These are phyloP conservation scores for Scortum barcoo DNA, from an alignment of 2,113 vertebrate genomes.

Conservation along the genomic window DNA sequence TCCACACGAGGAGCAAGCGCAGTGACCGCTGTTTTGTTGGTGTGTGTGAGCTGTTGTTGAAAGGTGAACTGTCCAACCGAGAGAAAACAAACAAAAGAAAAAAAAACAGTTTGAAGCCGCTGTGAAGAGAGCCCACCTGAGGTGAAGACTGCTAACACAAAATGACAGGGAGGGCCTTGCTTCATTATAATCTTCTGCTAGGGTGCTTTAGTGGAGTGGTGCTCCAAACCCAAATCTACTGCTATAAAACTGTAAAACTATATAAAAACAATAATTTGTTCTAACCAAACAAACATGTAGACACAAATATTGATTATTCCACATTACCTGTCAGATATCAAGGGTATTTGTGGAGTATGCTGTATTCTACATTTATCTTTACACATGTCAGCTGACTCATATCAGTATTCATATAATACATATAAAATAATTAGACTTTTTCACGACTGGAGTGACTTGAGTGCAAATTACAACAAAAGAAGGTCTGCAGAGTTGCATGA, in stretches of 20 bases:
- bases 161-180: not conserved
- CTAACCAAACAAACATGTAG: not conserved
- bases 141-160: no score
- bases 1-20: not conserved
- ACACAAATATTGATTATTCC: not conserved
- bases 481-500: no score
- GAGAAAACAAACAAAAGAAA: not conserved
- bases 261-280: not conserved
- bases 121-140: not conserved
- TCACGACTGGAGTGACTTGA: no score
- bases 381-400: no score
- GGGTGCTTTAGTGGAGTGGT: not conserved
- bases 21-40: not conserved
- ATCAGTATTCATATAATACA: no score
- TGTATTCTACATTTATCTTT: no score
- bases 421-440: no score
- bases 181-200: not conserved
- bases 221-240: not conserved
- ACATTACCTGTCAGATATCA: not conserved
- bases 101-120: not conserved
- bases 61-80: not conserved
- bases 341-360: no score
- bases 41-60: slow-evolving; percentile 4
- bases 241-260: not conserved
- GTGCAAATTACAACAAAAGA: no score